These are phyloP conservation scores for Phodopus roborovskii DNA, from an alignment of 2,113 vertebrate genomes.

Conservation along the genomic window DNA sequence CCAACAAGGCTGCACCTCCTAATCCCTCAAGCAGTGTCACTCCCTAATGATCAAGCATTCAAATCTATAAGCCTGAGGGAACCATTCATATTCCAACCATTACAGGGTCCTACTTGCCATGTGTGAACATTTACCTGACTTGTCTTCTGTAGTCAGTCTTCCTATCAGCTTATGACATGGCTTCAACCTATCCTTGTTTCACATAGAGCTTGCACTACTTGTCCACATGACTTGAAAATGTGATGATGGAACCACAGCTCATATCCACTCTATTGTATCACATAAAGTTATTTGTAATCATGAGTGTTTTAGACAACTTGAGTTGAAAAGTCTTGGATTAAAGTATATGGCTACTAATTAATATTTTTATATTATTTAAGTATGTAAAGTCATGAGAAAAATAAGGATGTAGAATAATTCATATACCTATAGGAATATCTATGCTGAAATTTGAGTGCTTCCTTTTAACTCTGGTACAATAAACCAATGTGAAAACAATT, in stretches of 20 bases:
- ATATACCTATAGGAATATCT: conserved; percentile 10
- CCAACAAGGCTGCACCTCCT: neutral
- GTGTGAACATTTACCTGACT: neutral
- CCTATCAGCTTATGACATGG: neutral
- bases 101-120: neutral
- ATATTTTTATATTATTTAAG: conserved; percentile 22
- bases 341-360: neutral
- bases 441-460: neutral
- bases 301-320: neutral
- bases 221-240: neutral
- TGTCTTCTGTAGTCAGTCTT: neutral
- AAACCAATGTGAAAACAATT: conserved; percentile 6
- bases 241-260: neutral
- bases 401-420: neutral
- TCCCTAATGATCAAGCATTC: neutral
- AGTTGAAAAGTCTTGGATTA: conserved; percentile 4
- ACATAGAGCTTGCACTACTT: neutral
- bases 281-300: neutral
- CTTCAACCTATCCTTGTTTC: neutral
- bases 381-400: neutral
- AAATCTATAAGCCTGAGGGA: neutral
- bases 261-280: neutral
- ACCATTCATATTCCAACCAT: neutral
- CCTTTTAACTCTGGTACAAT: neutral
- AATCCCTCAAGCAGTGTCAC: neutral